Evolutionary conservation across 2,888 invertebrate species (phyloP).

Genomic region (Creontiades dilutus): DNA sequence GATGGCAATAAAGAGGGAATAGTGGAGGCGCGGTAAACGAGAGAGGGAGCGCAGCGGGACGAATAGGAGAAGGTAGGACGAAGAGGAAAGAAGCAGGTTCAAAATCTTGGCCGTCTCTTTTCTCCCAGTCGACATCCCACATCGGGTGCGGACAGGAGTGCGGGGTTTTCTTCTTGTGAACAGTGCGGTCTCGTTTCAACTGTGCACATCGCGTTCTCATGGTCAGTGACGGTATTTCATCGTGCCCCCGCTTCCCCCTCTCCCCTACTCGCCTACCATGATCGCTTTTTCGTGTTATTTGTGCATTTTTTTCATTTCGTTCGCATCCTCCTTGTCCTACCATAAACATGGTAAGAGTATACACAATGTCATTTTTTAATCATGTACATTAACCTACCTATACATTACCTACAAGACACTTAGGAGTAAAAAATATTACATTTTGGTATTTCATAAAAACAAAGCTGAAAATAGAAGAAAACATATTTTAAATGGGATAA

Average conservation of each 20-base stretch:
- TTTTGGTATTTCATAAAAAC: too few relatives aligned
- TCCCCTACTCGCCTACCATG: background rate
- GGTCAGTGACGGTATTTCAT: constrained; percentile 33
- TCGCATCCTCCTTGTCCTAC: constrained; percentile 38
- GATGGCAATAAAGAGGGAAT: background rate
- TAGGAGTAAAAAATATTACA: too few relatives aligned
- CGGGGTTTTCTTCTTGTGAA: constrained; percentile 7
- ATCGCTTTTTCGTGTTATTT: constrained; percentile 40
- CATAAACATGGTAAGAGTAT: constrained; percentile 38
- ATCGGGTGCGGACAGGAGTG: background rate
- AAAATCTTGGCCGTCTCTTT: constrained; percentile 46
- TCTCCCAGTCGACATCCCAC: constrained; percentile 45
- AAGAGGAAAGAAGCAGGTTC: constrained; percentile 41
- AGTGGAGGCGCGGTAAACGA: too few relatives aligned
- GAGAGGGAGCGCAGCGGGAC: background rate
- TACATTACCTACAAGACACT: too few relatives aligned
- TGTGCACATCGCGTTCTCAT: constrained; percentile 47
- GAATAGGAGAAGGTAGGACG: background rate
- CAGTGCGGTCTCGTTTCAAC: constrained; percentile 39
- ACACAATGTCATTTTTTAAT: background rate
- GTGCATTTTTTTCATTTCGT: constrained; percentile 17
- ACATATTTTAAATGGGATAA: too few relatives aligned
- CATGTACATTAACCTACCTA: too few relatives aligned
- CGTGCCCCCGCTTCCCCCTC: constrained; percentile 29
- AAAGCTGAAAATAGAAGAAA: too few relatives aligned